Conservation (phyloP, 1,140 invertebrate species). For the Asobara japonica region DNA sequence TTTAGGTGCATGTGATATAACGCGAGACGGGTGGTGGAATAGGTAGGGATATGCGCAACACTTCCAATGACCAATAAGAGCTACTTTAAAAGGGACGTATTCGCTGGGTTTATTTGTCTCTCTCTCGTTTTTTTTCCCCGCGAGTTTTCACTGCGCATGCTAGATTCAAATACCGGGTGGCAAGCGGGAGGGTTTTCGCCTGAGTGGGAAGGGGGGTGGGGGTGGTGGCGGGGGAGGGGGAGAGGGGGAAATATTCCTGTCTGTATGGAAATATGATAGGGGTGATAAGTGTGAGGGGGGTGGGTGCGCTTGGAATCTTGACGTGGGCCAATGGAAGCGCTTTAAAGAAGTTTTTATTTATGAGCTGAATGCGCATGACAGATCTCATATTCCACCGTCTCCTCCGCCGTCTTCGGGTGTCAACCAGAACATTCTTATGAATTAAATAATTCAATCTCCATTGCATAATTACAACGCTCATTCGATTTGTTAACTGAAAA, state of each 20-base stretch:
- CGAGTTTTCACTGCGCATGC: conserved; percentile 54
- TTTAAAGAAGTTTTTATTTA: conserved; percentile 51
- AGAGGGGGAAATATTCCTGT: conserved; percentile 23
- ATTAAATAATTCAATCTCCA: neutral
- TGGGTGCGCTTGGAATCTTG: conserved; percentile 41
- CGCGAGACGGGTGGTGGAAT: conserved; percentile 46
- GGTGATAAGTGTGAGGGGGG: conserved; percentile 54
- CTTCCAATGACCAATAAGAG: conserved; percentile 64
- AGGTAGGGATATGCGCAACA: conserved; percentile 33
- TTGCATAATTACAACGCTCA: neutral
- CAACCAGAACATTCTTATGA: neutral
- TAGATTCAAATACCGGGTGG: conserved; percentile 56
- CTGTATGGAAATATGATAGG: conserved; percentile 64
- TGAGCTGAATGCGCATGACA: conserved; percentile 56
- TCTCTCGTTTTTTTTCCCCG: conserved; percentile 3
- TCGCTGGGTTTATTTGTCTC: conserved; percentile 33
- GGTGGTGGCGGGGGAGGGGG: conserved; percentile 16
- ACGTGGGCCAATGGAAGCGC: conserved; percentile 59
- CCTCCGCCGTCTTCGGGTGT: neutral
- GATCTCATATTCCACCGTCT: conserved; percentile 49
- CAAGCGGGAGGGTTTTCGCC: neutral
- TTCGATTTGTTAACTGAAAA: neutral
- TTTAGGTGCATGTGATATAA: conserved; percentile 32
- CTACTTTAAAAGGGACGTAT: conserved; percentile 65
- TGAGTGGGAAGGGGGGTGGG: neutral